phyloP scores from a whole-genome alignment of 2,113 vertebrate genomes.

The Cynoglossus semilaevis region DNA sequence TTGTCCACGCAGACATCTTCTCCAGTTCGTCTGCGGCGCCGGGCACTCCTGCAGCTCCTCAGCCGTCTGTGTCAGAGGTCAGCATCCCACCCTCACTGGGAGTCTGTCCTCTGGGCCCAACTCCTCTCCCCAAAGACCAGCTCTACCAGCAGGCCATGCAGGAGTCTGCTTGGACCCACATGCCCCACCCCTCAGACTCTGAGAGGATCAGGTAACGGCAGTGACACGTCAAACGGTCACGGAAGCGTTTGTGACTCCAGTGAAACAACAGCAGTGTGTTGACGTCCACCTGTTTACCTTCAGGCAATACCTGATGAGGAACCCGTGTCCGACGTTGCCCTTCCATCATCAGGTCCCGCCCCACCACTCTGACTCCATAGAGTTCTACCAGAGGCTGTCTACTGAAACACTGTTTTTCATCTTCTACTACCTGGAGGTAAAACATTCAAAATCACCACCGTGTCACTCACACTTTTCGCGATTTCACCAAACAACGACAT shows the following conservation, averaged over 20 bases:
- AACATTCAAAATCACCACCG: neutral
- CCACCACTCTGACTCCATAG: slow-evolving; percentile 90
- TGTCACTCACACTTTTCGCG: no score
- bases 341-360: slow-evolving; percentile 94
- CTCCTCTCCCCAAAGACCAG: slow-evolving; percentile 90
- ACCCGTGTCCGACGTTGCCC: slow-evolving; percentile 88
- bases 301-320: slow-evolving; percentile 93
- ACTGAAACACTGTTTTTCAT: slow-evolving; percentile 95
- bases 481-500: no score
- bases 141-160: slow-evolving; percentile 94
- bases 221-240: neutral
- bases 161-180: slow-evolving; percentile 91
- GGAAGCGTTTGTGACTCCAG: no score
- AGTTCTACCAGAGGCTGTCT: slow-evolving; percentile 94
- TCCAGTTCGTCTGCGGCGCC: slow-evolving; percentile 80
- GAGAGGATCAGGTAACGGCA: slow-evolving; percentile 85
- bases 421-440: slow-evolving; percentile 95
- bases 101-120: slow-evolving; percentile 88
- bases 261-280: neutral
- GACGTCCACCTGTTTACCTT: neutral
- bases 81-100: slow-evolving; percentile 88
- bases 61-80: slow-evolving; percentile 86
- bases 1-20: slow-evolving; percentile 74
- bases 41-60: slow-evolving; percentile 72
- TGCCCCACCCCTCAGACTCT: slow-evolving; percentile 91